Percentiles rank a stretch among this genome's conserved stretches.
Evolutionary conservation across 2,113 vertebrate genomes (phyloP).

Genomic region (Corydoras sp.): DNA sequence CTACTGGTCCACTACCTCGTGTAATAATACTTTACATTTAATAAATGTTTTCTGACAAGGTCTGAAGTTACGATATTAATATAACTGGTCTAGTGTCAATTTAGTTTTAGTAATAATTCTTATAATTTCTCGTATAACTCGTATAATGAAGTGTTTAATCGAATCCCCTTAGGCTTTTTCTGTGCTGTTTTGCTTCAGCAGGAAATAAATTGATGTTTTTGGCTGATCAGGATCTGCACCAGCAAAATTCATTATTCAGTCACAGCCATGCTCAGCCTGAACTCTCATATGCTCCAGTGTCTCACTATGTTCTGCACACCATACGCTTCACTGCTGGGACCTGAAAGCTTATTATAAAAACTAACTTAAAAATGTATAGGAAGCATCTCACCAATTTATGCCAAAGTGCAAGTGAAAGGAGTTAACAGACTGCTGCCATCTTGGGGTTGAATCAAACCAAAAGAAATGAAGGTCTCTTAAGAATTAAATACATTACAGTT

Average conservation of each 20-base stretch:
- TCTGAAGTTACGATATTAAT: no score
- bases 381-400: constrained; percentile 11
- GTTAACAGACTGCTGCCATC: constrained; percentile 5
- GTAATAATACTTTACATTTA: no score
- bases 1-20: no score
- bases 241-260: constrained; percentile 60
- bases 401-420: constrained; percentile 9
- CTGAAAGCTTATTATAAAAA: constrained; percentile 1
- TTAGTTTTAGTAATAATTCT: no score
- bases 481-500: no score
- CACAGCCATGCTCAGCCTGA: background rate
- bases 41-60: no score
- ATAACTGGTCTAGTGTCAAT: no score
- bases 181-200: constrained; percentile 51
- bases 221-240: constrained; percentile 53
- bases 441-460: background rate
- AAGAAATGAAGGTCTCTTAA: no score
- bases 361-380: constrained; percentile 1
- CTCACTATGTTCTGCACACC: constrained; percentile 14
- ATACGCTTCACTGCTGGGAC: constrained; percentile 14
- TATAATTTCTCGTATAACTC: no score
- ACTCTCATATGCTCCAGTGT: constrained; percentile 3
- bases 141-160: no score
- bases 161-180: background rate
- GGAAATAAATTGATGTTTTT: constrained; percentile 57